Conservation (phyloP, 2,888 invertebrate species). For the Morpho deidamia region DNA sequence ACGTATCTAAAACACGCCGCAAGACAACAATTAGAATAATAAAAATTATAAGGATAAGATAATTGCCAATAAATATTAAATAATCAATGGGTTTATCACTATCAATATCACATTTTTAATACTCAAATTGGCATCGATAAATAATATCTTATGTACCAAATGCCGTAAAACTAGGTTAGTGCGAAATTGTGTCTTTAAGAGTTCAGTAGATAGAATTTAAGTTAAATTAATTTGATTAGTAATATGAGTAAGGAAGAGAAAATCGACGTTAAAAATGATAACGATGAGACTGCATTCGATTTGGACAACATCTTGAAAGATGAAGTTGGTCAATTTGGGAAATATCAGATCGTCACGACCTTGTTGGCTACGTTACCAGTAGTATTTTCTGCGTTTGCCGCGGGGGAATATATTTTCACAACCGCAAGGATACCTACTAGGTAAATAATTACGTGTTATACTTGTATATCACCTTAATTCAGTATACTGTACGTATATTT, state of each 20-base stretch:
- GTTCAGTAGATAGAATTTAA: background rate
- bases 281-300: constrained; percentile 37
- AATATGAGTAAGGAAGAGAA: constrained; percentile 41
- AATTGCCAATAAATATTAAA: background rate
- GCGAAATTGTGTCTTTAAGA: background rate
- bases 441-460: constrained; percentile 28
- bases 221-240: too few species aligned
- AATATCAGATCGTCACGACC: constrained; percentile 56
- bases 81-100: background rate
- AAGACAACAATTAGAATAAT: background rate
- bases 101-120: background rate
- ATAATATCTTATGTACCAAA: constrained; percentile 4
- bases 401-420: constrained; percentile 68
- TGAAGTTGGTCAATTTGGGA: constrained; percentile 64
- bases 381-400: constrained; percentile 63
- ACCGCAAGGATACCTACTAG: constrained; percentile 62
- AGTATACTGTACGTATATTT: too few species aligned
- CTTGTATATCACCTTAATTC: background rate
- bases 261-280: constrained; percentile 21
- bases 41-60: background rate
- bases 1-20: too few species aligned
- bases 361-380: constrained; percentile 56
- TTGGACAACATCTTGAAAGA: constrained; percentile 55
- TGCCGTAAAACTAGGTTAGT: background rate
- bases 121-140: constrained; percentile 7